Evolutionary conservation across 2,113 vertebrate genomes (phyloP).

Genomic region (Ailurus styani): DNA sequence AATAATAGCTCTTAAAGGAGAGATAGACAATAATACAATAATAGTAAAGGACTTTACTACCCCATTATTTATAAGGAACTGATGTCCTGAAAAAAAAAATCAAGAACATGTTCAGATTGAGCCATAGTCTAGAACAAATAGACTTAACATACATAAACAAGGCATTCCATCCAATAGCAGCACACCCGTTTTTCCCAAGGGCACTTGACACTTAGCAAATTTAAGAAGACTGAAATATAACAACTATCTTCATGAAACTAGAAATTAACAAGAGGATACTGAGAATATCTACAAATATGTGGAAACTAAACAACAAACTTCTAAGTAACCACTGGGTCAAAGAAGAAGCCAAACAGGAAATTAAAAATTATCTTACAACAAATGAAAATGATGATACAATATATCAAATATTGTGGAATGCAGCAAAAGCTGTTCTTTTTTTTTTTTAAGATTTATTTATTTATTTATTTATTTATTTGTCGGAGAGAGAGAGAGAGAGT

Average conservation of each 20-base stretch:
- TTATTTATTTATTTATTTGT: no score
- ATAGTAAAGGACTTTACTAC: background rate
- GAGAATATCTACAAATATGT: background rate
- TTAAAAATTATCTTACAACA: background rate
- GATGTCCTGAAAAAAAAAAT: background rate
- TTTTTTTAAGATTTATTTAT: no score
- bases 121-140: background rate
- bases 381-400: background rate
- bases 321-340: background rate
- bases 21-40: background rate
- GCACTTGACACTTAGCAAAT: background rate
- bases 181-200: background rate
- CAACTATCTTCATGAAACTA: background rate
- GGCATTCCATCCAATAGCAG: background rate
- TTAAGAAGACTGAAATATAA: background rate
- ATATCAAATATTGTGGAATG: background rate
- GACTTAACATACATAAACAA: background rate
- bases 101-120: background rate
- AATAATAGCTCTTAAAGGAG: background rate
- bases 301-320: background rate
- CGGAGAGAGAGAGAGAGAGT: no score
- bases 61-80: background rate
- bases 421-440: background rate
- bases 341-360: background rate
- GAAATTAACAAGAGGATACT: background rate